Base-by-base conservation (phyloP, 2,888 invertebrate species). In the Chouioia cunea region DNA sequence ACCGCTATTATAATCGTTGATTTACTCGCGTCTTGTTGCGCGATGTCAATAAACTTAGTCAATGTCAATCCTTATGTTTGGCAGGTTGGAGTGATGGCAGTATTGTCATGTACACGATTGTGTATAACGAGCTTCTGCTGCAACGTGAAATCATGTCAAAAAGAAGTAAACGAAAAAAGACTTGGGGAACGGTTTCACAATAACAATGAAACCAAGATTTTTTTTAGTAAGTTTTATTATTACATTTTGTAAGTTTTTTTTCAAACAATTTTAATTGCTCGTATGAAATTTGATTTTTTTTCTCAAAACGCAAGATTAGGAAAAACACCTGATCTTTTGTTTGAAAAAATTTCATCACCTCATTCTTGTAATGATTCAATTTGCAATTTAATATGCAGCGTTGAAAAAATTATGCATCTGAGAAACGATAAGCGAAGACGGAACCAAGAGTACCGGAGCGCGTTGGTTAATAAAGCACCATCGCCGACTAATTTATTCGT, bases 31-130 rank as follows among this genome's bases (percentile, higher is more conserved):
- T 22, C 48, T 64, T 67, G 62, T 66, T 63, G 53, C 36, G 36
- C 36, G 36, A 56, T 74, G 75, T 65, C 65, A 65, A 70, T 44
- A 65, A 70, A 65, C 59, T 65, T 20, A 12, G 44, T 20, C 65
- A 59, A 65, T 70, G 65, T 15, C 54, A 43, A 16, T 63, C 12
- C 36, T 36, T 36, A 10, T 6, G 36, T 36, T 36, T 36, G 36
- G 6, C 6, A 36, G 36, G 12, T 36, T 10, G 36, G 36, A 36
- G 36, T 10, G 36, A 36, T 12, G 36, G 36, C 36, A 10, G 36
- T 12, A 36, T 36, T 10, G 36, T 36, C 14, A 47, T 10, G 14
- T 56, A 18, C 27, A 27, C 6, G 53, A 23, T 27, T 1, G 53
- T 2, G 53, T 20, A n/a, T 23, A 15, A 23, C 53, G 53, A 18